Base-by-base conservation (phyloP, 2,888 invertebrate species). In the Sesia bembeciformis region DNA sequence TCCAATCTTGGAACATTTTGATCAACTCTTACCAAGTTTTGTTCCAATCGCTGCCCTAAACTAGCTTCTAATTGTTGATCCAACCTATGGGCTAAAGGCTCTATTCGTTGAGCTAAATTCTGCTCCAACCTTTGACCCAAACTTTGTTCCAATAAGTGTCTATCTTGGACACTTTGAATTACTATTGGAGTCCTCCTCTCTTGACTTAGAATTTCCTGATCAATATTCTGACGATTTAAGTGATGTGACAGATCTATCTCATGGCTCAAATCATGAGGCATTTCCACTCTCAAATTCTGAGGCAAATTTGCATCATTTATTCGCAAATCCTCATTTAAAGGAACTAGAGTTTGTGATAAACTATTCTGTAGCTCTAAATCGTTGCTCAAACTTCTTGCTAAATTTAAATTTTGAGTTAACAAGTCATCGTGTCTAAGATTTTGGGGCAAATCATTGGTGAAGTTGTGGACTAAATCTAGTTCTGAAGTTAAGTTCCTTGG, bases 201-300 rank as follows among this genome's bases (percentile, higher is more conserved):
- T 74, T 64, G 61, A 58, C 42, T 57, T 4, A 78, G 52, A 0
- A 78, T 66, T 0, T 76, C 74, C 8, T 74, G 72, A 0, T 80
- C 80, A 2, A 81, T 63, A 56, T 69, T 73, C 4, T 68, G 68
- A 4, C 83, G 65, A 52, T 65, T 80, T 5, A 84, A 62, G 60
- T 82, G 79, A 57, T 80, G 78, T 0, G 80, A 73, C 8, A 83
- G 49, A 61, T 81, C 76, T 3, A 81, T 62, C 41, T 80, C 83
- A 41, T 81, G 80, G 5, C 63, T 70, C 41, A 83, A 64, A 54
- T 78, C 76, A 3, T 78, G 74, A 0, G 73, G 67, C 5, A 81
- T 52, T n/a, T 61, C 64, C 3, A 54, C 54, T 3, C 60, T 55
- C 8, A 61, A 40, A 52, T 52, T 58, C 40, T 55, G 55, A 39